phyloP scores from a whole-genome alignment of 2,888 invertebrate genomes.

The Notocelia uddmanniana region DNA sequence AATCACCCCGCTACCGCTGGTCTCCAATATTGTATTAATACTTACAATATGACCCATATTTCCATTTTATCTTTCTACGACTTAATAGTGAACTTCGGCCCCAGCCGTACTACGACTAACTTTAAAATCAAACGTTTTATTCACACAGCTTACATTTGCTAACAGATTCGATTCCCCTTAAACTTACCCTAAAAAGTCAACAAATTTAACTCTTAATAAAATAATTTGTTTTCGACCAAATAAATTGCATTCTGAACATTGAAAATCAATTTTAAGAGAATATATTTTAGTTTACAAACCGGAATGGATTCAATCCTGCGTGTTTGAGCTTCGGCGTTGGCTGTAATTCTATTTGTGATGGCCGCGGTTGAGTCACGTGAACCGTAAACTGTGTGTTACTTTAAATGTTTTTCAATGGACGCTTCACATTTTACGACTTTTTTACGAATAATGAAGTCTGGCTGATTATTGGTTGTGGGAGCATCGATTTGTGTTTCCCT shows the following conservation, averaged over 20 bases:
- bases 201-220: conserved; percentile 23
- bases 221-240: conserved; percentile 20
- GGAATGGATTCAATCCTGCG: conserved; percentile 52
- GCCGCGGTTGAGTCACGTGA: conserved; percentile 48
- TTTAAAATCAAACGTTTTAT: no score
- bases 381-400: conserved; percentile 19
- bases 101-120: no score
- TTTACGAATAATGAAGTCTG: no score
- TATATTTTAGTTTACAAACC: conserved; percentile 47
- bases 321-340: conserved; percentile 50
- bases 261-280: conserved; percentile 43
- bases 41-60: no score
- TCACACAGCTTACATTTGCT: no score
- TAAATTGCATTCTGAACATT: conserved; percentile 37
- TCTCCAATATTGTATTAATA: no score
- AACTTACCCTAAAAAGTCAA: not conserved
- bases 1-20: no score
- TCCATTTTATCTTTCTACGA: no score
- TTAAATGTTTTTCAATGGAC: conserved; percentile 30
- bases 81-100: no score
- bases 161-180: not conserved
- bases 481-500: no score
- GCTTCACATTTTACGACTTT: conserved; percentile 1
- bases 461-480: no score
- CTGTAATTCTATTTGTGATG: conserved; percentile 59